phyloP scores from a whole-genome alignment of 2,888 invertebrate genomes.

The Heliconius ismenius region DNA sequence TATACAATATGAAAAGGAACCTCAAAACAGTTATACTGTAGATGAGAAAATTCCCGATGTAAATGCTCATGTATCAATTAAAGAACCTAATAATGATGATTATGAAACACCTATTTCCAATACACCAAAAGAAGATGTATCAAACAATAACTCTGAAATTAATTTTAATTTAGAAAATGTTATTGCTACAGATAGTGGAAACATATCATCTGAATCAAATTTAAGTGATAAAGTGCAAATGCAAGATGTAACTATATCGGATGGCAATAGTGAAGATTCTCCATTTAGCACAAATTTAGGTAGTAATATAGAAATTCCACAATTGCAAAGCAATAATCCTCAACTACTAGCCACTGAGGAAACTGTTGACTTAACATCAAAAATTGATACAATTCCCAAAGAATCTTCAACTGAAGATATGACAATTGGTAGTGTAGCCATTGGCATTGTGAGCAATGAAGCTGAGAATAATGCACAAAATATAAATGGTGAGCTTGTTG shows the following conservation, averaged over 20 bases:
- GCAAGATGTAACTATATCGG: constrained; percentile 44
- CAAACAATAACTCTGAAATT: constrained; percentile 35
- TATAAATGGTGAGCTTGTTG: constrained; percentile 28
- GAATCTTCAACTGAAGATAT: background rate
- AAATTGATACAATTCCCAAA: constrained; percentile 40
- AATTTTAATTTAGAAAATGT: constrained; percentile 12
- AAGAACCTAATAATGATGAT: constrained; percentile 4
- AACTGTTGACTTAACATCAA: constrained; percentile 24
- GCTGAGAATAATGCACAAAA: constrained; percentile 28
- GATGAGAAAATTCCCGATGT: background rate
- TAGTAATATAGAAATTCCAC: constrained; percentile 42
- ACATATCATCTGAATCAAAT: constrained; percentile 36
- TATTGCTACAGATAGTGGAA: background rate
- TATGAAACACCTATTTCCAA: background rate
- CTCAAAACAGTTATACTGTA: background rate
- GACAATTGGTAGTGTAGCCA: background rate
- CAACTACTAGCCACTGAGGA: constrained; percentile 45
- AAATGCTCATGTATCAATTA: constrained; percentile 8
- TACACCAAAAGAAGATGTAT: background rate
- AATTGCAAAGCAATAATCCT: constrained; percentile 46
- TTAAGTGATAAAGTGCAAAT: constrained; percentile 53
- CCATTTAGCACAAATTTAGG: constrained; percentile 47
- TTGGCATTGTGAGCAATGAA: constrained; percentile 21
- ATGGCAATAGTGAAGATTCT: constrained; percentile 50
- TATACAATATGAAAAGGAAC: constrained; percentile 4